Evolutionary conservation across 2,113 vertebrate species (phyloP).

Genomic region (Accipiter virgatus): DNA sequence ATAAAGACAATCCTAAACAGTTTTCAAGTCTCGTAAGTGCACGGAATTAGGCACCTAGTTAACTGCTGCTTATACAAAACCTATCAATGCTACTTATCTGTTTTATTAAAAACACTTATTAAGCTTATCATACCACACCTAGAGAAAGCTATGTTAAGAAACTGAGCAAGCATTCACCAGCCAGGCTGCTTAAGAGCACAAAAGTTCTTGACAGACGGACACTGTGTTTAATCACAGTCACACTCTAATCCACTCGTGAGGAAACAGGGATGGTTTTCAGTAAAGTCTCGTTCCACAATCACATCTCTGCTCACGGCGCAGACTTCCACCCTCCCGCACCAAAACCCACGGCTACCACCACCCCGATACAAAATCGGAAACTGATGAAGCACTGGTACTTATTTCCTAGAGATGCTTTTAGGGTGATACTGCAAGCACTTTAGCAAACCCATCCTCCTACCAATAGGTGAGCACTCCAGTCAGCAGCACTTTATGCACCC

Average conservation of each 20-base stretch:
- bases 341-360: background rate
- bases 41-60: background rate
- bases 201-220: background rate
- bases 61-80: background rate
- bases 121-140: background rate
- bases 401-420: background rate
- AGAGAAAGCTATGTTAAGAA: background rate
- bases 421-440: background rate
- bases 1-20: background rate
- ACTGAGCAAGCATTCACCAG: background rate
- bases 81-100: background rate
- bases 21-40: background rate
- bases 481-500: rapidly evolving
- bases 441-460: rapidly evolving
- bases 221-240: background rate
- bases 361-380: background rate
- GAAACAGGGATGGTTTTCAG: background rate
- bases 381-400: background rate
- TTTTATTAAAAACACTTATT: background rate
- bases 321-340: background rate
- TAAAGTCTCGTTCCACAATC: background rate
- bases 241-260: background rate
- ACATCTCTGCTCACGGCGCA: background rate
- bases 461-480: rapidly evolving
- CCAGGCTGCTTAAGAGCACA: background rate